Evolutionary conservation across 2,888 invertebrate genomes (phyloP), one percentile per base, ranked within the genome.

Genomic region (Andrena dorsata): DNA sequence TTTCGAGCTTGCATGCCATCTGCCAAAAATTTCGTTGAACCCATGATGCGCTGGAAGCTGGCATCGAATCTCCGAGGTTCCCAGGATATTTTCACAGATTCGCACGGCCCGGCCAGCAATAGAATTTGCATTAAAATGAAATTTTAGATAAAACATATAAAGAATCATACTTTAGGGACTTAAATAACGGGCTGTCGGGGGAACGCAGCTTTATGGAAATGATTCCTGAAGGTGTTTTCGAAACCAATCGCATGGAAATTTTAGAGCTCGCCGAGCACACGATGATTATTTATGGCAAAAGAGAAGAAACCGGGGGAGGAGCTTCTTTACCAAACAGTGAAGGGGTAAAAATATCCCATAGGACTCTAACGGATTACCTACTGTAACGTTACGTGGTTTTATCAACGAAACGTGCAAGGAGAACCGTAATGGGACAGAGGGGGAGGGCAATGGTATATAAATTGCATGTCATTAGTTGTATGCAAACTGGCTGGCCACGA

Each of bases 71-170:
- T 56, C 56, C 56, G 23, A 20, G 23, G 10, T 23, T 56, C 10
- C 10, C 13, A 10, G 10, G 26, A 13, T 47, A 26, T 16, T 41
- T 23, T 16, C 41, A 23, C 5, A 2, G 2, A 26, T 47, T 64
- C 47, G 64, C 13, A 13, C 60, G 20, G 30, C 6, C 30, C 56
- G 23, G 13, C 10, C 13, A 56, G 56, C 56, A 56, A 26, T 23
- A 13, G 26, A 56, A 56, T 30, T 60, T 60, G 60, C 32, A 30
- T 56, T 56, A 16, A 60, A 60, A 60, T 20, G 3, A 30, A 60
- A 60, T 60, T 60, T 60, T 30, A 30, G 16, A 60, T 30, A 30
- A 60, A 7, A 30, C 32, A 60, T n/a, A 10, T 60, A 60, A 60
- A 26, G 30, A 32, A 30, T 30, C 60, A 5, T 30, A n/a, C 2